A percentile compares a stretch with the other conserved stretches of the same genome.
Evolutionary conservation across 2,888 invertebrate genomes (phyloP).

Genomic region (Cheilosia pagana): DNA sequence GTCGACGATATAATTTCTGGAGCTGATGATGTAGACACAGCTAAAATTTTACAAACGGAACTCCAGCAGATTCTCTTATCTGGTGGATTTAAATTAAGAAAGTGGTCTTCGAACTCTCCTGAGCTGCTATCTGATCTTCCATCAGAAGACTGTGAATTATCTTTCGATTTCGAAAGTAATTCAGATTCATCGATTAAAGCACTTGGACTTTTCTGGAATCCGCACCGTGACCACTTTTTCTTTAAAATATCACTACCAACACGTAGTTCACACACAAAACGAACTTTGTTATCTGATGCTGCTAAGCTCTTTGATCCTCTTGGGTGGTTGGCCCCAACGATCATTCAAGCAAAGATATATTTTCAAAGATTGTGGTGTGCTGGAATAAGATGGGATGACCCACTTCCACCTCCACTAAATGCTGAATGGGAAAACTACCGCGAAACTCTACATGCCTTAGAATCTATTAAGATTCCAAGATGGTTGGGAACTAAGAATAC

Average conservation of each 20-base stretch:
- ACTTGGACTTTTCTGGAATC: slow-evolving; percentile 11
- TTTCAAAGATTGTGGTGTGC: no score
- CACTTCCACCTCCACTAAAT: not conserved
- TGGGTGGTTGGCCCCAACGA: no score
- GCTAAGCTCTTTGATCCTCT: no score
- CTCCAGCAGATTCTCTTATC: not conserved
- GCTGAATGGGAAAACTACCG: slow-evolving; percentile 1
- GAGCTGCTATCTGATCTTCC: slow-evolving; percentile 1
- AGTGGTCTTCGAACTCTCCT: slow-evolving; percentile 10
- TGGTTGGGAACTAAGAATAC: slow-evolving; percentile 10
- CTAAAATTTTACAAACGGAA: not conserved
- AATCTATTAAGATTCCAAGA: slow-evolving; percentile 47
- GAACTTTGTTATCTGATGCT: no score
- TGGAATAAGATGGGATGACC: slow-evolving; percentile 13
- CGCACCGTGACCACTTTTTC: not conserved
- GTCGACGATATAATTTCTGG: slow-evolving; percentile 7
- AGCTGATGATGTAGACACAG: slow-evolving; percentile 11
- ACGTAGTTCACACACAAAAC: no score
- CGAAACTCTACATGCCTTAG: not conserved
- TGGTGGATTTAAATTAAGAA: slow-evolving; percentile 11
- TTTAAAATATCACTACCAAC: slow-evolving; percentile 19
- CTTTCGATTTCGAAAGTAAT: not conserved
- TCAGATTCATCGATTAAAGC: slow-evolving; percentile 2
- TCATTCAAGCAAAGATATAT: slow-evolving; percentile 8
- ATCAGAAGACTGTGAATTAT: slow-evolving; percentile 18